phyloP scores from a whole-genome alignment of 2,888 invertebrate genomes.

The Lapara coniferarum region DNA sequence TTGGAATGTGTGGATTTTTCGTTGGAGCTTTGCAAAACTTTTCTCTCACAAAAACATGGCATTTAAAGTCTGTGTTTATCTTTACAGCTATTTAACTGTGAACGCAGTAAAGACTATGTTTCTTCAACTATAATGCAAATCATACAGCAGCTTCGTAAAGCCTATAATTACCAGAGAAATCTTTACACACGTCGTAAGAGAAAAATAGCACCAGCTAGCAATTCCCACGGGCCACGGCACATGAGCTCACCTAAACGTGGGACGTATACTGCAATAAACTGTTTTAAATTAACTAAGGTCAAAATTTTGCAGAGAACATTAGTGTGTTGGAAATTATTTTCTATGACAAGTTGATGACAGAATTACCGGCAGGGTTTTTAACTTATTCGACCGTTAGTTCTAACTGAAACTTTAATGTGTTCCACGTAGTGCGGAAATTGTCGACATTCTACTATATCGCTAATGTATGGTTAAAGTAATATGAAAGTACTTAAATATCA shows the following conservation, averaged over 20 bases:
- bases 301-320: background rate
- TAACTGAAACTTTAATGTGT: background rate
- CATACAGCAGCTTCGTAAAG: background rate
- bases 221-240: slow-evolving; percentile 31
- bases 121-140: slow-evolving; percentile 1
- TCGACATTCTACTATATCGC: background rate
- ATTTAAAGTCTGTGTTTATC: background rate
- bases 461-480: too few species aligned
- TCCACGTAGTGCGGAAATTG: background rate
- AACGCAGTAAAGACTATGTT: background rate
- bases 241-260: slow-evolving; percentile 42
- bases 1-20: too few species aligned
- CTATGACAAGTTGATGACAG: background rate
- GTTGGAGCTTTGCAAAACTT: too few species aligned
- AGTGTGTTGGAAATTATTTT: slow-evolving; percentile 9
- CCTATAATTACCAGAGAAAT: slow-evolving; percentile 9
- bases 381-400: too few species aligned
- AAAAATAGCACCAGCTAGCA: slow-evolving; percentile 6
- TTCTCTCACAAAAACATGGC: too few species aligned
- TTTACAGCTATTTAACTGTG: background rate
- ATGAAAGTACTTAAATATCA: too few species aligned
- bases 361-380: background rate
- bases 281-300: slow-evolving; percentile 26
- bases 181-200: slow-evolving; percentile 11
- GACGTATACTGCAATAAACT: slow-evolving; percentile 28